Evolutionary conservation across 30 jellyfish, hydroid and myxozoan species (phyloP), one percentile per base, ranked within the genome.

Genomic region (Aurelia aurita complex sp. Pacific): DNA sequence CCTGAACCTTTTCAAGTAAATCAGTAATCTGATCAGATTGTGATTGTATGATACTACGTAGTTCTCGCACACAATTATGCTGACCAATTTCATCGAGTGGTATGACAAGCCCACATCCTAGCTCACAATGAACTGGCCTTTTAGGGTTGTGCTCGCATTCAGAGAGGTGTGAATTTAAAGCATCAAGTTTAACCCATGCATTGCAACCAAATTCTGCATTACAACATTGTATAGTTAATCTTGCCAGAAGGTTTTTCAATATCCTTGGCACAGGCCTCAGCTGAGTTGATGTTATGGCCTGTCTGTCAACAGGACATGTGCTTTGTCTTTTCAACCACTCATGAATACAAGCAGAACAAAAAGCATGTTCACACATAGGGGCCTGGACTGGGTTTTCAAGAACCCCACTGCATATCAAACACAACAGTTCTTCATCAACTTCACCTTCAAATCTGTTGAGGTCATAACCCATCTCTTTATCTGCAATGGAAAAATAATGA

Each of bases 301-400:
- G 97, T 63, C 99, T 63, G 72, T 94, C 99, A n/a, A 94, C 99
- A 14, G 99, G 99, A 69, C 99, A 94, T 10, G 99, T 87, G 83
- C 76, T 82, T 81, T 94, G 99, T 42, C 91, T 88, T 15, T 77
- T 88, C 57, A 94, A 89, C 99, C 99, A 94, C 77, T 94, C 99
- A 7, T 83, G 92, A 17, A 94, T 94, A 60, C 99, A 94, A 19
- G 89, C 95, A n/a, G 97, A 79, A 77, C 99, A 94, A 77, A 89
- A 94, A 1, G 99, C 99, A 76, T 94, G 99, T 72, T 94, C 99
- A 75, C 99, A 94, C 17, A 88, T 78, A 1, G 99, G 99, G 29
- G 97, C 99, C 73, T 94, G 99, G 2, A 94, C 99, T 4, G 99
- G 99, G 67, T 94, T 97, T 76, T 94, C 97, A 34, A 94, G 91